phyloP scores from a whole-genome alignment of 2,797 vertebrate species.

The Coregonus ussuriensis region DNA sequence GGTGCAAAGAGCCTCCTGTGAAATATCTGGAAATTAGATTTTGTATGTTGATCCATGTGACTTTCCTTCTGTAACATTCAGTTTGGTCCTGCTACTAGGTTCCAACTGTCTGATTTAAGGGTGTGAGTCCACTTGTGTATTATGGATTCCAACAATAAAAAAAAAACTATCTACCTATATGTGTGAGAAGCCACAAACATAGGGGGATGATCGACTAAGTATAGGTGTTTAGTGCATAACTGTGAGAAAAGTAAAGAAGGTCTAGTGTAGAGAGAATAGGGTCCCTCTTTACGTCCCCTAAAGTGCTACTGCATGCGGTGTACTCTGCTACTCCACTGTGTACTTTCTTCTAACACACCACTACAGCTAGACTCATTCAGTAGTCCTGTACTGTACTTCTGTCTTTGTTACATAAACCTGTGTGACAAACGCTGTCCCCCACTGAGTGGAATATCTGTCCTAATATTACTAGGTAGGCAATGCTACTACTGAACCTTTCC shows the following conservation, averaged over 20 bases:
- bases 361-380: neutral
- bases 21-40: no score
- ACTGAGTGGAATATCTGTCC: neutral
- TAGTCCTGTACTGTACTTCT: neutral
- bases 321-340: neutral
- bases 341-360: neutral
- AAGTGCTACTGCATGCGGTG: no score
- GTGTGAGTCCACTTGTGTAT: neutral
- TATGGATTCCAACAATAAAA: neutral
- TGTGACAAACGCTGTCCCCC: neutral
- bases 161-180: no score
- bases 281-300: no score
- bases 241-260: no score
- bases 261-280: no score
- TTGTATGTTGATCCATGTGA: neutral
- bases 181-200: no score
- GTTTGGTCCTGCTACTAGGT: neutral
- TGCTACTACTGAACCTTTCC: slow-evolving; percentile 1
- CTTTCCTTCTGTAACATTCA: neutral
- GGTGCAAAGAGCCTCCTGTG: neutral
- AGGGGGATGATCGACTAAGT: no score
- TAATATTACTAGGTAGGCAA: neutral
- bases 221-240: no score
- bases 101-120: neutral
- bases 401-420: neutral